Base-by-base conservation (phyloP, 2,888 invertebrate species). In the Dioctria linearis region DNA sequence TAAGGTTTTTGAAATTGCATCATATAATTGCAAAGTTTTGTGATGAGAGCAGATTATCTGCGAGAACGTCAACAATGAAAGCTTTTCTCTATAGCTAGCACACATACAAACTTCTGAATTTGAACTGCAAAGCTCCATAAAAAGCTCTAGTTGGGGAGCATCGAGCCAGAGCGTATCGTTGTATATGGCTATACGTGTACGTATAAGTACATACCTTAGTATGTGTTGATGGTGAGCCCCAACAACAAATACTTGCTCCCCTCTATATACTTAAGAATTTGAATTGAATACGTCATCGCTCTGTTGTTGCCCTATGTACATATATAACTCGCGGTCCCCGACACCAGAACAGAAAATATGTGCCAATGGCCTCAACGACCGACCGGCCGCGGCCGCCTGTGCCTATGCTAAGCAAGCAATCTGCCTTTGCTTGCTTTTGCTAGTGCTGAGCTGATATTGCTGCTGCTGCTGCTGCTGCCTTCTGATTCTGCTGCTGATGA, bases 311-410 rank as follows among this genome's bases (percentile, higher is more conserved):
- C 49, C 49, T 54, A 54, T 54, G 54, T 54, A 54, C n/a, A n/a
- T 25, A 25, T 25, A 25, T 25, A 25, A 25, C 25, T 25, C 25
- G 25, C 25, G 25, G 25, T 25, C 25, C 25, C 82, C 83, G 84
- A 81, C 54, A 83, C 83, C 83, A 84, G 82, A 82, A 83, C 82
- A 82, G 78, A 82, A 83, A 84, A 85, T 85, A 85, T 85, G 84
- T 85, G 85, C 85, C 85, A 85, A 85, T 85, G 85, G 85, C 85
- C 85, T 85, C 85, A 83, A 79, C 84, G 85, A 85, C 84, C 84
- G 84, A 83, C 83, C 83, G 82, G 82, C 83, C 79, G 79, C 57
- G 42, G 66, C 57, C 42, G 13, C 54, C 43, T 61, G 39, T 49
- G 25, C 25, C 25, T 25, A 25, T 25, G 25, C 25, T 25, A 25